Evolutionary conservation across 2,113 vertebrate species (phyloP).

Genomic region (Heterocephalus glaber): DNA sequence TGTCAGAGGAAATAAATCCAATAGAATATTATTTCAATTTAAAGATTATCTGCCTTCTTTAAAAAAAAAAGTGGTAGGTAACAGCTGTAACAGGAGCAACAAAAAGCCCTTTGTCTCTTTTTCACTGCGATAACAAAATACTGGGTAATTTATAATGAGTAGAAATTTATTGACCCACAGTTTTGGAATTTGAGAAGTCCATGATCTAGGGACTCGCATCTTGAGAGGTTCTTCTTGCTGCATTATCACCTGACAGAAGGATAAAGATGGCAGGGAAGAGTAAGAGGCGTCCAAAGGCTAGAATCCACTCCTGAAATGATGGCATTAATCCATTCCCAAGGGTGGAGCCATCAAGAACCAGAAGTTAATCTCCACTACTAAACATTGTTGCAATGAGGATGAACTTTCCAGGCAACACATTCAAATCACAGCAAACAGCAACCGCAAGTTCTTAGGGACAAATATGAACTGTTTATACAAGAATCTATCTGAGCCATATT

Average conservation of each 20-base stretch:
- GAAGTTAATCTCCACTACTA: too few relatives aligned
- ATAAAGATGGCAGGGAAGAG: neutral
- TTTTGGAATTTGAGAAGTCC: neutral
- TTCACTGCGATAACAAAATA: neutral
- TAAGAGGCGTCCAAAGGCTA: neutral
- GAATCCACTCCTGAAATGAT: neutral
- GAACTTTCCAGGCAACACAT: neutral
- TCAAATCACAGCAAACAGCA: neutral
- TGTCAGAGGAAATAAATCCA: neutral
- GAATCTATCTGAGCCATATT: neutral
- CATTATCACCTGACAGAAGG: too few relatives aligned
- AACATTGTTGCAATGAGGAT: rapidly evolving
- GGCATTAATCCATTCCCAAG: neutral
- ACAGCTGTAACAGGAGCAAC: neutral
- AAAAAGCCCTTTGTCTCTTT: neutral
- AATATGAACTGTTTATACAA: neutral
- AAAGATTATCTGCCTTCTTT: neutral
- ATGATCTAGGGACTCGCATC: neutral
- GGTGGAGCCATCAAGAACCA: neutral
- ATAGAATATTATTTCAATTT: neutral
- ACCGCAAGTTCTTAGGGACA: neutral
- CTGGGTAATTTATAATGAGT: neutral
- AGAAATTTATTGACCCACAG: neutral
- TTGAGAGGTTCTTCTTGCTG: neutral
- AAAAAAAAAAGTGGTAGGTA: neutral